Conservation (phyloP, 2,797 vertebrate species). For the Schizothorax lantsangensis region DNA sequence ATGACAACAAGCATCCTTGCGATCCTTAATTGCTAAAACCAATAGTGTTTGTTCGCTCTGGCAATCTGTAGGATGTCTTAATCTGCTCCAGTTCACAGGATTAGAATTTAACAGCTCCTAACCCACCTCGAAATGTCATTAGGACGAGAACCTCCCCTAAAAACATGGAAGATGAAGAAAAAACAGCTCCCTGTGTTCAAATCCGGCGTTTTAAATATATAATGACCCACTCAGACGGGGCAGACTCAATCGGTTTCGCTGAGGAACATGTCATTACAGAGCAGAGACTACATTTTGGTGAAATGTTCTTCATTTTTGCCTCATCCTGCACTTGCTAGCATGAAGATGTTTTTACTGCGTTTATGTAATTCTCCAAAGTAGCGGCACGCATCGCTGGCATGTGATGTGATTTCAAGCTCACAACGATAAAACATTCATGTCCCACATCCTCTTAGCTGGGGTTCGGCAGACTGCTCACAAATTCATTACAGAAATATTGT, state of each 20-base stretch:
- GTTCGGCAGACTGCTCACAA: conserved; percentile 29
- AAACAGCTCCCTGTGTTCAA: conserved; percentile 38
- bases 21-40: conserved; percentile 51
- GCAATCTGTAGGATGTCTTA: conserved; percentile 36
- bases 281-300: conserved; percentile 34
- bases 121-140: conserved; percentile 35
- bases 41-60: conserved; percentile 33
- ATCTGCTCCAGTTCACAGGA: conserved; percentile 48
- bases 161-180: neutral
- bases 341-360: conserved; percentile 58
- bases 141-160: neutral
- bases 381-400: conserved; percentile 56
- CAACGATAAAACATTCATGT: conserved; percentile 59
- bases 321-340: conserved; percentile 47
- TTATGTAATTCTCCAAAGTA: conserved; percentile 67
- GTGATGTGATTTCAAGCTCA: conserved; percentile 56
- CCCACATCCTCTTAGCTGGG: conserved; percentile 37
- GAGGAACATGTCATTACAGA: conserved; percentile 53
- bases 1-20: conserved; percentile 51
- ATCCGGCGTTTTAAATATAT: conserved; percentile 60
- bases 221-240: conserved; percentile 53
- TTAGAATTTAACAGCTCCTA: conserved; percentile 44
- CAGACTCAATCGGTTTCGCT: conserved; percentile 47
- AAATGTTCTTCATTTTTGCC: conserved; percentile 44
- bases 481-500: conserved; percentile 57